Base-by-base conservation (phyloP, 1,140 invertebrate genomes). In the Aphis craccivora region DNA sequence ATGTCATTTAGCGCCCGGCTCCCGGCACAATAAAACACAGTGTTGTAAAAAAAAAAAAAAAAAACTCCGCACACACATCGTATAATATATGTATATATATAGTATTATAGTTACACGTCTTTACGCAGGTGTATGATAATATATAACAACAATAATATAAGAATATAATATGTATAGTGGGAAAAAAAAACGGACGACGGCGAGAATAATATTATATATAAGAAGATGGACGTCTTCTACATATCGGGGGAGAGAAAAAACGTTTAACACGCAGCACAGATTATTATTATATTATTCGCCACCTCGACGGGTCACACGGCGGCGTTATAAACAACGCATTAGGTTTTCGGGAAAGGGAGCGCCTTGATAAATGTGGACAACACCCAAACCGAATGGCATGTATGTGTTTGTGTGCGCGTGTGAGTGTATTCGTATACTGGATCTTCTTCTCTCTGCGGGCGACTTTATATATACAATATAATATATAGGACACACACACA, bases 391-490 rank as follows among this genome's bases (percentile, higher is more conserved):
- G 87, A 91, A 91, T 81, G 43, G 60, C 90, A 40, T n/a, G 53
- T 22, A 0, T 2, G 18, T 25, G 11, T 25, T 40, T 25, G 18
- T 37, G 76, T 20, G 18, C 8, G 1, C 7, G 22, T 6, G 76
- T 22, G 76, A 2, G 18, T 22, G n/a, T 20, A 18, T 30, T 40
- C 35, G 37, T 22, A n/a, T 51, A 83, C 76, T 37, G 76, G 91
- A 92, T 92, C 91, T 92, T 92, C 91, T 92, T 92, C 91, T 83
- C 91, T 83, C 91, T 83, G 91, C 91, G 76, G 91, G 91, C 91
- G 76, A 92, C 91, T 91, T 91, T 48, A 51, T 37, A 11, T 51
- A 2, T 51, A 51, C 48, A 14, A 23, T 53, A 35, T 43, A 35
- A n/a, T 76, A 91, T 81, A 91, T 81, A 91, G 67, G 67, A 81